phyloP scores from a whole-genome alignment of 2,888 invertebrate species.

The Megaustenia siamemsis region DNA sequence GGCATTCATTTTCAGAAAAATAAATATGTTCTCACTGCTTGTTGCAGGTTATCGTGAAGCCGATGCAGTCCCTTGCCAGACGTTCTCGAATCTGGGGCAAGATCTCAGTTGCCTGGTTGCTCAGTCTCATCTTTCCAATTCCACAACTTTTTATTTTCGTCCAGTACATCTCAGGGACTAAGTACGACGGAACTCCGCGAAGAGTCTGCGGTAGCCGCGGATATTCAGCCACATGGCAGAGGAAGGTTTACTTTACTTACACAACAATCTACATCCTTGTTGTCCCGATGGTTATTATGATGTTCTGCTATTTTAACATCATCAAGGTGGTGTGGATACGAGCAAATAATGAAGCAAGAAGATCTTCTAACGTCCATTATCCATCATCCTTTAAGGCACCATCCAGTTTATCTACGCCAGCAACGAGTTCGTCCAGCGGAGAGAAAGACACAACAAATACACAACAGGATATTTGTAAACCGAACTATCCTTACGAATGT shows the following conservation, averaged over 20 bases:
- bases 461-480: no score
- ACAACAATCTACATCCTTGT: conserved; percentile 80
- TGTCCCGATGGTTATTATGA: conserved; percentile 79
- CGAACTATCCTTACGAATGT: not conserved
- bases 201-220: conserved; percentile 79
- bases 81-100: conserved; percentile 74
- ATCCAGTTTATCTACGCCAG: not conserved
- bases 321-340: conserved; percentile 80
- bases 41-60: conserved; percentile 78
- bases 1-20: not conserved
- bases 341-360: conserved; percentile 55
- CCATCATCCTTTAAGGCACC: not conserved
- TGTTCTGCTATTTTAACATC: conserved; percentile 80
- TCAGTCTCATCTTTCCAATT: conserved; percentile 79
- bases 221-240: conserved; percentile 80
- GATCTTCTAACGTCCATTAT: not conserved
- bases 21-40: not conserved
- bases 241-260: conserved; percentile 80
- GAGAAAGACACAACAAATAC: not conserved
- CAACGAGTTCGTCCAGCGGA: not conserved
- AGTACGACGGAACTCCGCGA: conserved; percentile 72
- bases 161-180: conserved; percentile 38
- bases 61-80: conserved; percentile 76
- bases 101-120: conserved; percentile 79
- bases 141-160: conserved; percentile 80